These are phyloP conservation scores for Centroberyx gerrardi DNA, from an alignment of 2,797 vertebrate genomes.

Conservation along the genomic window DNA sequence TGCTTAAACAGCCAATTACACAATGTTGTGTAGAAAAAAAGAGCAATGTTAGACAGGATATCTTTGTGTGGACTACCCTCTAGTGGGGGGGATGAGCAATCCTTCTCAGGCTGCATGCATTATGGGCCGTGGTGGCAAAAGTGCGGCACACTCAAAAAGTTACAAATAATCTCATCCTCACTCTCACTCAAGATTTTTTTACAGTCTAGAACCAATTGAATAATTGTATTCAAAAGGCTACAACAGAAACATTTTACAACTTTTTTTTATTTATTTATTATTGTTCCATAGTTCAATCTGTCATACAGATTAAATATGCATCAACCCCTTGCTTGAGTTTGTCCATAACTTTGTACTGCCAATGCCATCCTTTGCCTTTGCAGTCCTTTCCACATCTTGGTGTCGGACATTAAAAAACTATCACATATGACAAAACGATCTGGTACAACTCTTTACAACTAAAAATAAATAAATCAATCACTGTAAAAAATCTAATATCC, in stretches of 20 bases:
- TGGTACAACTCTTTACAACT: slow-evolving; percentile 53
- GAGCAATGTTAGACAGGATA: neutral
- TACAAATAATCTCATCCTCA: no score
- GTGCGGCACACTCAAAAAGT: neutral
- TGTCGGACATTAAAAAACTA: slow-evolving; percentile 61
- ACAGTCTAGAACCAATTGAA: neutral
- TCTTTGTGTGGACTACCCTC: slow-evolving; percentile 69
- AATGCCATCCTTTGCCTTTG: slow-evolving; percentile 53
- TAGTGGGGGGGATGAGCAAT: slow-evolving; percentile 68
- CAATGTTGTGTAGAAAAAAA: neutral
- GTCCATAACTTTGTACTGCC: slow-evolving; percentile 48
- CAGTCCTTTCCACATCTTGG: slow-evolving; percentile 25
- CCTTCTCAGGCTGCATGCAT: neutral
- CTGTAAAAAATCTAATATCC: slow-evolving; percentile 60
- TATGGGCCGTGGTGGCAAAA: neutral
- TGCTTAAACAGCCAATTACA: slow-evolving; percentile 13
- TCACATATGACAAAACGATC: slow-evolving; percentile 60
- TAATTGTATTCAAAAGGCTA: slow-evolving; percentile 11
- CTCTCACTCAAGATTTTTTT: neutral
- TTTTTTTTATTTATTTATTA: slow-evolving; percentile 63
- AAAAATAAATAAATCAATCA: slow-evolving; percentile 79
- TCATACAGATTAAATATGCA: slow-evolving; percentile 68
- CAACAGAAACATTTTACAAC: slow-evolving; percentile 44
- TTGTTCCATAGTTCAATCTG: slow-evolving; percentile 75
- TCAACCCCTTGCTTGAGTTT: slow-evolving; percentile 69